Base-by-base conservation (phyloP, 2,113 vertebrate species). In the Daphoenositta chrysoptera region DNA sequence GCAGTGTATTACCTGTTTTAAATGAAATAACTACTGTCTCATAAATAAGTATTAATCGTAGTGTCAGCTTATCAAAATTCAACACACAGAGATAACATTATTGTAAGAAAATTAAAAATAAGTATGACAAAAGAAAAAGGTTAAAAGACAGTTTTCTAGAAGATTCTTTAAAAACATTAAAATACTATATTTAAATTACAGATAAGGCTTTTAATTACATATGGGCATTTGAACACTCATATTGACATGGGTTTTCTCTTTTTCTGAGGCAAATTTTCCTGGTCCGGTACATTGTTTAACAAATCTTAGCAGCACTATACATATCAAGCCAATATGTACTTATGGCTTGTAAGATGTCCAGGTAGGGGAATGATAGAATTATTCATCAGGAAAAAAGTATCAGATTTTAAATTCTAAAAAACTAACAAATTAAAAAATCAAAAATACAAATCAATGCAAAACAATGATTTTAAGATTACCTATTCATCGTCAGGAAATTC, bases 31-130 rank as follows among this genome's bases (percentile, higher is more conserved):
- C 56, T 71, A 77, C 56, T 90, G 12, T 91, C 56, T 81, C 72
- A 60, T 54, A 94, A 95, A 87, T 87, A 96, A 94, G 37, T 95
- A 44, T 56, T 58, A 97, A 88, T 90, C 75, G 76, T 94, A 94
- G 58, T n/a, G 50, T 73, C 3, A 3, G 8, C 1, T 48, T 65
- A 79, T 65, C 31, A 89, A 83, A 93, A 91, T 68, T 54, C 54
- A 60, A 69, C 48, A 77, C 9, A 65, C 53, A 56, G 6, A 95
- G 75, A 95, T 24, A 97, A 51, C 57, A 87, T 87, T 93, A 70
- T 68, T 88, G 51, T 61, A 96, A 65, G 75, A 91, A 97, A 96
- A 91, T 83, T 69, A 40, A 87, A 92, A 91, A 82, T 58, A 95
- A n/a, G 18, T 86, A 83, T 30, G 24, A 31, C 14, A 13, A 65